Evolutionary conservation across 2,797 vertebrate species (phyloP).

Genomic region (Chaenodraco wilsoni): DNA sequence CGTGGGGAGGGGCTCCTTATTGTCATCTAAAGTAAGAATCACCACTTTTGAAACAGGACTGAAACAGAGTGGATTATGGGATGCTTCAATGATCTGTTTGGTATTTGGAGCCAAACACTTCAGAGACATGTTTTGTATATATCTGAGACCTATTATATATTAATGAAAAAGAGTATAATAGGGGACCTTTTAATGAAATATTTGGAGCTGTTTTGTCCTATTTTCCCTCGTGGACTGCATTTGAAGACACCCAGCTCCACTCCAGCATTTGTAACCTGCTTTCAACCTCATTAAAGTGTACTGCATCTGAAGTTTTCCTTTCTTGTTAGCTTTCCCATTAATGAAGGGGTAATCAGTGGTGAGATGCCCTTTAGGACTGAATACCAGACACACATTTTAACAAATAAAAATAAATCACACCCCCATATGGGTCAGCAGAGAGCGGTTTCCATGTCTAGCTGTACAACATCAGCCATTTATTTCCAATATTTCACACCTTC

Average conservation of each 20-base stretch:
- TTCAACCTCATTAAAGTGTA: conserved; percentile 6
- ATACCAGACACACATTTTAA: conserved; percentile 10
- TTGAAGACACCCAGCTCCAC: neutral
- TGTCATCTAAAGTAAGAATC: too few species aligned
- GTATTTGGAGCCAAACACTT: too few species aligned
- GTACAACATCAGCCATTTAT: conserved; percentile 30
- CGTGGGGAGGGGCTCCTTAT: too few species aligned
- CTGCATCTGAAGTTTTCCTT: neutral
- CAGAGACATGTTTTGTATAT: too few species aligned
- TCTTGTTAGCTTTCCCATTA: neutral
- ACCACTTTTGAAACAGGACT: too few species aligned
- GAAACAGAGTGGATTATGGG: too few species aligned
- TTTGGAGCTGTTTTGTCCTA: neutral
- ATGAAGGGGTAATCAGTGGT: conserved; percentile 24
- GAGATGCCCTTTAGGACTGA: neutral
- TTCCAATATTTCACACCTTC: conserved; percentile 41
- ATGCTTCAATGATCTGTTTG: too few species aligned
- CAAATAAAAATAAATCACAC: conserved; percentile 13
- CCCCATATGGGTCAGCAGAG: conserved; percentile 14
- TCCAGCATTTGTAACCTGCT: neutral
- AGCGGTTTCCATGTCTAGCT: conserved; percentile 14
- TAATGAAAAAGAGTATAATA: too few species aligned
- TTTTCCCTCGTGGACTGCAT: neutral
- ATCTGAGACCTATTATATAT: too few species aligned
- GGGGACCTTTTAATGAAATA: neutral